Percentiles rank a stretch among this genome's conserved stretches.
These are phyloP conservation scores for Trichoplusia ni DNA, from an alignment of 1,140 invertebrate species.

Conservation along the genomic window DNA sequence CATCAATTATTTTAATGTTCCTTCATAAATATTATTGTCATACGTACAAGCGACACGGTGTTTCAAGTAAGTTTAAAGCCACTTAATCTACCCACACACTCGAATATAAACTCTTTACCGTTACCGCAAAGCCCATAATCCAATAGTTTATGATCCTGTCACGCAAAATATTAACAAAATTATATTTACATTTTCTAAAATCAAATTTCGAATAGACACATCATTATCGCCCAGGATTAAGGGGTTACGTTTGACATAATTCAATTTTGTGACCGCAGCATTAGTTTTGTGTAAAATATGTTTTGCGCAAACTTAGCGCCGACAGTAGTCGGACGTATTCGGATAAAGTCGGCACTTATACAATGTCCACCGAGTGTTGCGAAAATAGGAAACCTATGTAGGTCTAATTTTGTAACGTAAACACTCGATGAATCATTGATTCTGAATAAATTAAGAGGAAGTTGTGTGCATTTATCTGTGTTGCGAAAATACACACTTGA, in stretches of 20 bases:
- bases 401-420: slow-evolving; percentile 21
- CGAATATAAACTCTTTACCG: background rate
- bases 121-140: background rate
- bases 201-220: background rate
- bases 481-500: background rate
- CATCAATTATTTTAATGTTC: slow-evolving; percentile 44
- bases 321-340: slow-evolving; percentile 24
- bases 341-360: slow-evolving; percentile 23
- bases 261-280: background rate
- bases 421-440: slow-evolving; percentile 28
- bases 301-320: slow-evolving; percentile 12
- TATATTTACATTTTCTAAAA: background rate
- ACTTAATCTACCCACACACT: background rate
- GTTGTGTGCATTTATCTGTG: slow-evolving; percentile 12
- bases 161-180: background rate
- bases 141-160: background rate
- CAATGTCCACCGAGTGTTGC: slow-evolving; percentile 24
- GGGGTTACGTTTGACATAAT: background rate
- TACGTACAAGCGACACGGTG: slow-evolving; percentile 26
- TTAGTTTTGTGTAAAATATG: slow-evolving; percentile 13
- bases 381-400: slow-evolving; percentile 31
- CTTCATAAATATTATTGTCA: slow-evolving; percentile 40
- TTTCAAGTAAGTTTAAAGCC: slow-evolving; percentile 15
- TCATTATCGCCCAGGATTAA: slow-evolving; percentile 8
- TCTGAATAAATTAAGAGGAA: slow-evolving; percentile 16